Base-by-base conservation (phyloP, 2,797 vertebrate species). In the Paratrypauchen microcephalus region DNA sequence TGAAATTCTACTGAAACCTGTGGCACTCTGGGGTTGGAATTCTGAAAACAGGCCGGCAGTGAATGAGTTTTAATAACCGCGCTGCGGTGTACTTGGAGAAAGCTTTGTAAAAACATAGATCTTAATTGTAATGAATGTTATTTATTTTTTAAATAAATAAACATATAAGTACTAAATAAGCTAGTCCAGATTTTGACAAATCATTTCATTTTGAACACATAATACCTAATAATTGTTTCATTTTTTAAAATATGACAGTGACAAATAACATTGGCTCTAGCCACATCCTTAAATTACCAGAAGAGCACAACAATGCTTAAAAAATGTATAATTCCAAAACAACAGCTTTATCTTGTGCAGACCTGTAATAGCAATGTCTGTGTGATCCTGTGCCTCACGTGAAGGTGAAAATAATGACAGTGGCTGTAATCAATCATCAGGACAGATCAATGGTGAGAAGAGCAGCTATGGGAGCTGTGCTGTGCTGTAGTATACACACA, bases 361-460 rank as follows among this genome's bases (percentile, higher is more conserved):
- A 13, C 30, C 36, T 81, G 74, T 69, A 72, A 77, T 45, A 72
- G 60, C 58, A 56, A 32, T 13, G 12, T 39, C 78, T 4, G 62
- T 41, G 75, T 78, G 73, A 19, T 50, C 26, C 16, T 32, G 26
- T 19, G 63, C 63, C 57, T 80, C 9, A 65, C 28, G 76, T 78
- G 76, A 84, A 79, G 65, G 83, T 79, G 72, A 66, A 73, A 68
- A 82, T 78, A 81, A 65, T 73, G 77, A 79, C 70, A 80, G 75
- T 63, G 56, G 47, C 70, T 70, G 74, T 73, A 74, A 88, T 86
- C 80, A 83, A 86, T 90, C 89, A 86, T 68, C 0, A 19, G 36
- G 73, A 67, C 60, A 75, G 83, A 89, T 92, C 83, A 82, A 88
- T 89, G 71, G 36, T 0, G 16, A 56, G 48, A 5, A 59, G 78